Evolutionary conservation across 2,797 vertebrate genomes (phyloP), one percentile per base, ranked within the genome.

Genomic region (Microhierax caerulescens): DNA sequence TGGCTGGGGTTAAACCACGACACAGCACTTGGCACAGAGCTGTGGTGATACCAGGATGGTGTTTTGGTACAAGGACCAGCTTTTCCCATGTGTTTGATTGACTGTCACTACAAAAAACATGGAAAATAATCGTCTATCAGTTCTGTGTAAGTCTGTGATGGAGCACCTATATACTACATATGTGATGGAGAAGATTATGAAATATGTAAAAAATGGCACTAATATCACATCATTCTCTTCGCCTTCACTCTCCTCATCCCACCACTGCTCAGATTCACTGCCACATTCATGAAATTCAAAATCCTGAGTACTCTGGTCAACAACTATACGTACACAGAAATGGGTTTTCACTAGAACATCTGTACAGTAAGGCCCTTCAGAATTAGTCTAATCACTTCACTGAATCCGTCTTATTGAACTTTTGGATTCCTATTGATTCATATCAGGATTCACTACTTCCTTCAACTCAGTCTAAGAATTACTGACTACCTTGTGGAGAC

Each of bases 121-220:
- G 25, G 8, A 47, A 69, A 88, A 72, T 7, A 77, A 41, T 11
- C 32, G 18, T 41, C 74, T 78, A 27, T 48, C 54, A 28, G 8
- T 60, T 85, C 65, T 12, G 3, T 20, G 4, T 14, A 37, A 79
- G 53, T 43, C 32, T 65, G 43, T 59, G 47, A 68, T 0, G 4
- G 9, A 88, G 27, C 16, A 82, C 28, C 22, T 32, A 45, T 3
- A 19, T 10, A 65, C 22, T 36, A 63, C 3, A 2, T 30, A 48
- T 2, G 12, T 28, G 41, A 77, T 24, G 9, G 57, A 0, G 0
- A 60, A 65, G 47, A 84, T 74, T 0, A 1, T 0, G 2, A 90
- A 79, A 36, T 50, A 57, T 0, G 1, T 74, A 59, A 72, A 51
- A 77, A 65, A 24, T 32, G 4, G 56, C 27, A 78, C 3, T 6